Evolutionary conservation across 2,797 vertebrate species (phyloP), one percentile per base, ranked within the genome.

Genomic region (Pogonophryne albipinna): DNA sequence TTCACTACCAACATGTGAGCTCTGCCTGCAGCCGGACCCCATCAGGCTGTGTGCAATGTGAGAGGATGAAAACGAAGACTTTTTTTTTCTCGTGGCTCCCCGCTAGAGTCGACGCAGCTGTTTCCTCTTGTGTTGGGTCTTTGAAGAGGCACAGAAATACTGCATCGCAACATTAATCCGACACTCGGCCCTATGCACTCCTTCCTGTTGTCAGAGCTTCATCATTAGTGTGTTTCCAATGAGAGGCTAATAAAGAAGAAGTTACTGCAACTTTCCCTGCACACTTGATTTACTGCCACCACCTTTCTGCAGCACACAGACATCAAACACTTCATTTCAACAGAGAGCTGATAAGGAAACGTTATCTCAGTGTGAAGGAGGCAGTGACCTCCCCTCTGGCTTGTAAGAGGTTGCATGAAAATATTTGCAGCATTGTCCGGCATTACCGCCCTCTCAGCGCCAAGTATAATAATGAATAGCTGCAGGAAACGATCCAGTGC

Each of bases 181-280:
- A 92, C 80, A 82, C 93, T 91, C 91, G 89, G 93, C 92, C 91
- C 91, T 88, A 90, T 89, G 95, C 90, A 87, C 88, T 84, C 85
- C 94, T 96, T 95, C 94, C 95, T 95, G 93, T 95, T 96, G 93
- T 95, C 95, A 72, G 58, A 27, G 60, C 55, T 12, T 74, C 82
- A 71, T 86, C 71, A 79, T 79, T 85, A 84, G 62, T 63, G 61
- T 4, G 34, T 44, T 64, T 88, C 47, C 81, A 87, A 81, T 73
- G 65, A 84, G 74, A 61, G 63, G 76, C 70, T 89, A 79, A 84
- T 89, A 84, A 89, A 87, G 79, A 87, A 86, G 73, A 87, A 91
- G 77, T 87, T 79, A 88, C 65, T 71, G 82, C 78, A 84, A 90
- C 89, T 92, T 90, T 89, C 89, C 66, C 86, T 79, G 10, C 31